Conservation (phyloP, 1,140 invertebrate genomes). For the Halyomorpha halys region DNA sequence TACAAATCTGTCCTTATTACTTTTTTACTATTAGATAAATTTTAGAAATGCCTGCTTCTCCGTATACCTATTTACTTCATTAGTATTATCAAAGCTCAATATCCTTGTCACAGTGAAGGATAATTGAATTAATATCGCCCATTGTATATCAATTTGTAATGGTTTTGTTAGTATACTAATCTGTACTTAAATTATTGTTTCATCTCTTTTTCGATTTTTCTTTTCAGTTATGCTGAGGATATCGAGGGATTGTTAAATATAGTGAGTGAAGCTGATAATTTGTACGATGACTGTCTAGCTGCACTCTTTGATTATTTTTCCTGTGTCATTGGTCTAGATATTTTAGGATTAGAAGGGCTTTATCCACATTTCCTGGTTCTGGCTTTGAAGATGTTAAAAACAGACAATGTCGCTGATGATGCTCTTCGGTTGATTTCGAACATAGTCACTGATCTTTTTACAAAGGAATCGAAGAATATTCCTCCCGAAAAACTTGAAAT, state of each 20-base stretch:
- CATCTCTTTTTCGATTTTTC: too few species aligned
- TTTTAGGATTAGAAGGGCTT: conserved; percentile 5
- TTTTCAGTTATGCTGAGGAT: conserved; percentile 17
- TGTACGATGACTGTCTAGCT: conserved; percentile 17
- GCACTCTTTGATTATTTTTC: conserved; percentile 21
- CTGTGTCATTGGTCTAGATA: background rate
- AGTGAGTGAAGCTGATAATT: background rate
- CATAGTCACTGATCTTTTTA: background rate
- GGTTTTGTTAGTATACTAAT: too few species aligned
- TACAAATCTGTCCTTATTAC: too few species aligned
- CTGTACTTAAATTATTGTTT: too few species aligned
- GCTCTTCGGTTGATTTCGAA: conserved; percentile 12
- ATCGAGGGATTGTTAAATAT: background rate
- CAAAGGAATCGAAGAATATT: background rate
- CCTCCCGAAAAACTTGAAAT: background rate
- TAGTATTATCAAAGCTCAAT: too few species aligned
- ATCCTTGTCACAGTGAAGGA: too few species aligned
- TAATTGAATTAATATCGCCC: too few species aligned
- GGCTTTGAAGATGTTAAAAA: conserved; percentile 11
- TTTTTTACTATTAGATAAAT: too few species aligned
- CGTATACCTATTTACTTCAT: too few species aligned
- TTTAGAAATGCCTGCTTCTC: too few species aligned
- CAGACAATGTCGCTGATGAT: conserved; percentile 10
- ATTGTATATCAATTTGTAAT: too few species aligned
- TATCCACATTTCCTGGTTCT: conserved; percentile 10